Evolutionary conservation across 2,113 vertebrate genomes (phyloP).

Genomic region (Boleophthalmus pectinirostris): DNA sequence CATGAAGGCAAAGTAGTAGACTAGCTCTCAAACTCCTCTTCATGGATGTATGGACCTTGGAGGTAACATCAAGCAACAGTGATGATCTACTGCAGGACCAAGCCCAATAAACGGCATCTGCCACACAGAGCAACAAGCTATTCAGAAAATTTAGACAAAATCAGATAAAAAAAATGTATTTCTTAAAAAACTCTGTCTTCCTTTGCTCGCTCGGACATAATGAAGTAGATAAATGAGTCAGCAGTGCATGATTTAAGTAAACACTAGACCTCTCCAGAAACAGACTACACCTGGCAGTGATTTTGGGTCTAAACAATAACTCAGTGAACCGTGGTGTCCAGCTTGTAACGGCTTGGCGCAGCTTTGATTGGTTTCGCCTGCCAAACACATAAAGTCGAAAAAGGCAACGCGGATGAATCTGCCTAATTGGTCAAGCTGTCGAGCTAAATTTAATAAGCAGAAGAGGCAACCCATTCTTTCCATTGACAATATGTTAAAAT

Average conservation of each 20-base stretch:
- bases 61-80: too few species aligned
- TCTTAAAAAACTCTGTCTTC: background rate
- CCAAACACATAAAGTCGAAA: conserved; percentile 31
- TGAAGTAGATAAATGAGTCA: background rate
- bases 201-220: background rate
- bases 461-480: conserved; percentile 4
- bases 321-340: conserved; percentile 27
- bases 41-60: too few species aligned
- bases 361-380: conserved; percentile 6
- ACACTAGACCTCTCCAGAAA: background rate
- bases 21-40: too few species aligned
- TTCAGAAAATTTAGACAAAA: too few species aligned
- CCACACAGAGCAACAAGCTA: too few species aligned
- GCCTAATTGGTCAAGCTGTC: conserved; percentile 53
- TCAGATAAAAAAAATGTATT: too few species aligned
- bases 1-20: too few species aligned
- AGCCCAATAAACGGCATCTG: too few species aligned
- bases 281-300: conserved; percentile 15
- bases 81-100: too few species aligned
- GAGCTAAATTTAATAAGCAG: conserved; percentile 28
- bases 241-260: background rate
- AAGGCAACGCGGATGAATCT: conserved; percentile 32
- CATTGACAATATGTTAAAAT: background rate
- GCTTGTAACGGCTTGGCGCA: conserved; percentile 30
- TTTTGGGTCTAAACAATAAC: conserved; percentile 34